Base-by-base conservation (phyloP, 2,888 invertebrate species). In the Octonoba sinensis region DNA sequence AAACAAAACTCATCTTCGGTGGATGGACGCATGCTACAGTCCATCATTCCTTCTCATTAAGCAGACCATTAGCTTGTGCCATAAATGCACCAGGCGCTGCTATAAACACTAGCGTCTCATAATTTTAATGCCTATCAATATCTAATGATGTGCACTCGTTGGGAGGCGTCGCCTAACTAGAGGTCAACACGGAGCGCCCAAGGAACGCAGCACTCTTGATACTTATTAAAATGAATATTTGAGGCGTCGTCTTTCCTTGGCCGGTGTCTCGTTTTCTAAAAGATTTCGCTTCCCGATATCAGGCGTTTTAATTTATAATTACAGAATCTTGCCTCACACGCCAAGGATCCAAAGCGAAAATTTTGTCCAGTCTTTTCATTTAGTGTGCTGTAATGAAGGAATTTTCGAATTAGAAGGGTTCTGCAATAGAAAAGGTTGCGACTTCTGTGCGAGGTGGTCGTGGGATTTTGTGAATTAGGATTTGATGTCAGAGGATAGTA, bases 181-280 rank as follows among this genome's bases (percentile, higher is more conserved):
- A 27, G 71, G 77, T 65, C 70, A 71, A 66, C 54, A 15, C 16
- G 36, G 54, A 70, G 56, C 46, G 56, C 46, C 56, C 36, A 44
- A 62, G 36, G 36, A 56, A 56, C 24, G 60, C 46, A 13, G 56
- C 44, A 59, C 79, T 79, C 76, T 62, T 69, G 76, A 59, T 77
- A 70, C 76, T 70, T 77, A 79, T 79, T 79, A 79, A 79, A 73
- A 79, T 79, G 72, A 79, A 79, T 79, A 72, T 73, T 79, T 79
- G 22, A 64, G 72, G 20, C 12, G 60, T n/a, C 24, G 22, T n/a
- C 36, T 36, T 36, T 36, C 36, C 36, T 36, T 36, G 36, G 36
- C 15, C 24, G 15, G 54, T 51, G 18, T 60, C 67, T 36, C 57
- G 47, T 59, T 74, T 70, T 77, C 77, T 62, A 64, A 77, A 73